Evolutionary conservation across 1,140 invertebrate species (phyloP).

Genomic region (Drosophila lini): DNA sequence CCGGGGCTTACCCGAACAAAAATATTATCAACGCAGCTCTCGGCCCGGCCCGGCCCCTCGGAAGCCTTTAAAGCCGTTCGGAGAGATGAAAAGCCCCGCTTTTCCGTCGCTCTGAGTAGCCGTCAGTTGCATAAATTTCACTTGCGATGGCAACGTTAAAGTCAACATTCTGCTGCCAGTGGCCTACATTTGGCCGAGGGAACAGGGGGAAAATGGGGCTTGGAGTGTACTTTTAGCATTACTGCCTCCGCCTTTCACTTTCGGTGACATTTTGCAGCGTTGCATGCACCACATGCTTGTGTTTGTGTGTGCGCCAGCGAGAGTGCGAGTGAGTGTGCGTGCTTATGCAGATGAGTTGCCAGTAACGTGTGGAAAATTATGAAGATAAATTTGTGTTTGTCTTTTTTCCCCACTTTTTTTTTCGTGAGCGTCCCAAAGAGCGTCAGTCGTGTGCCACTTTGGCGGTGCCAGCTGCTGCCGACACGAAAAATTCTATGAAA

Average conservation of each 20-base stretch:
- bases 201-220: neutral
- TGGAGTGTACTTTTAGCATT: constrained; percentile 61
- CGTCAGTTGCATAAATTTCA: constrained; percentile 81
- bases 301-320: constrained; percentile 6
- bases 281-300: constrained; percentile 41
- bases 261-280: constrained; percentile 74
- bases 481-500: constrained; percentile 64
- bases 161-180: constrained; percentile 78
- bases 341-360: constrained; percentile 76
- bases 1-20: constrained; percentile 34
- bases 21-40: constrained; percentile 14
- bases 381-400: constrained; percentile 75
- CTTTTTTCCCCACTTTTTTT: constrained; percentile 44
- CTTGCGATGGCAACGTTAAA: constrained; percentile 76
- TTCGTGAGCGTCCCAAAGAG: constrained; percentile 47
- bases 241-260: constrained; percentile 73
- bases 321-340: constrained; percentile 44
- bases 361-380: constrained; percentile 79
- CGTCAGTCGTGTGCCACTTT: constrained; percentile 59
- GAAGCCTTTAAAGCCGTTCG: constrained; percentile 40
- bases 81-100: constrained; percentile 8
- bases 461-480: constrained; percentile 60
- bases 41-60: constrained; percentile 4
- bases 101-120: constrained; percentile 25
- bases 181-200: constrained; percentile 61